Evolutionary conservation across 2,797 vertebrate genomes (phyloP), one percentile per base, ranked within the genome.

Genomic region (Glossophaga mutica): DNA sequence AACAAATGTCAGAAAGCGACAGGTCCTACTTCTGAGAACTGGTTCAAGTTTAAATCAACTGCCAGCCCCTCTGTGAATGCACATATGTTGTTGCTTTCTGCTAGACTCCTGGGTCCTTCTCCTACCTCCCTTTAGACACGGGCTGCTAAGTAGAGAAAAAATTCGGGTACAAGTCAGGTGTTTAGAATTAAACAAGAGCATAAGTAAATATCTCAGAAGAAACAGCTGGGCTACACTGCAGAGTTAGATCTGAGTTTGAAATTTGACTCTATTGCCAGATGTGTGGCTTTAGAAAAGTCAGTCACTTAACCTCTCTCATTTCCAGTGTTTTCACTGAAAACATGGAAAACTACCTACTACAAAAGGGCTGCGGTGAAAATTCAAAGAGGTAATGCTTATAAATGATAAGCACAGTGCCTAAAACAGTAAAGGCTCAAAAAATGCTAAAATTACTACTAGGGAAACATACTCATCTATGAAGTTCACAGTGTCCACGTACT

Each of bases 121-220:
- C 74, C 65, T 84, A 85, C 32, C 29, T 74, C 55, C 37, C 37
- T 82, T 76, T 73, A 82, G 71, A 94, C 62, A 77, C 6, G 24
- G 70, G 42, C 22, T 96, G 52, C 67, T 96, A 94, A 94, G 26
- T 44, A 97, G 68, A 76, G 21, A 79, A 92, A 77, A 95, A 48
- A 24, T 68, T 46, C 76, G n/a, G 67, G 34, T 65, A 78, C 14
- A 94, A 78, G 48, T 39, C 34, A 90, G 65, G n/a, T 29, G 89
- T 84, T 95, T 42, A 91, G 67, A 94, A 91, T 21, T 71, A 65
- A 92, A 42, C 11, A 90, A 90, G 0, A 94, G 19, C 67, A 91
- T 79, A 96, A 83, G 87, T 26, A 82, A 90, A 6, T 46, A 90
- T 42, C 39, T 94, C 22, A 48, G 26, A 94, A 92, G 55, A 94